Base-by-base conservation (phyloP, 2,113 vertebrate genomes). In the Calidris pugnax region DNA sequence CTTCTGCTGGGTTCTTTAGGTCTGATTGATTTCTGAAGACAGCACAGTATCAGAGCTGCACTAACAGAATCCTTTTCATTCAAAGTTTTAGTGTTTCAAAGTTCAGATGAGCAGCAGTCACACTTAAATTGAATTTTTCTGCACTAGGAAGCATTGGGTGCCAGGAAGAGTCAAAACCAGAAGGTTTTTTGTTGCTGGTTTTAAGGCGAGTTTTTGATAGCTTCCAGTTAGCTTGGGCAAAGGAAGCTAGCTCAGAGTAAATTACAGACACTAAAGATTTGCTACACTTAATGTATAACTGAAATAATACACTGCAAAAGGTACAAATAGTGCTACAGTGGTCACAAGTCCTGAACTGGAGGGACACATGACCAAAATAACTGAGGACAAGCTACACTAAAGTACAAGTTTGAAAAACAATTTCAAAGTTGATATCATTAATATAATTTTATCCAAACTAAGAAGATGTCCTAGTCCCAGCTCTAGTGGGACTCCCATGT, bases 1-100 rank as follows among this genome's bases (percentile, higher is more conserved):
- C 2, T 89, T 74, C n/a, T 59, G 26, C 14, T 3, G 14, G 10
- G 22, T 37, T 41, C 35, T 74, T 69, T 18, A 30, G 12, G 15
- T 30, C 35, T 2, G 2, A 62, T 32, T 0, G 0, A 43, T 39
- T 75, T 67, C 74, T 60, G 66, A 86, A 69, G 26, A 62, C 3
- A 2, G 43, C 55, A 69, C 0, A 0, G 7, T 30, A 14, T 47
- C 69, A 79, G 37, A 62, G 9, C 32, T 55, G 24, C 3, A 2
- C 14, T 26, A 79, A 55, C 17, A 62, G 82, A 82, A 48, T 32
- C 15, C 15, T 82, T 62, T 82, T 33, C 67, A 37, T 43, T 50
- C 12, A 28, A 60, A 90, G 14, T 20, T 71, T 10, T 45, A 45
- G 28, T 6, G 4, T 28, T 67, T 79, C 43, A 32, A 59, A 87